Base-by-base conservation (phyloP, 2,113 vertebrate species). In the Anarhynchus alexandrinus region DNA sequence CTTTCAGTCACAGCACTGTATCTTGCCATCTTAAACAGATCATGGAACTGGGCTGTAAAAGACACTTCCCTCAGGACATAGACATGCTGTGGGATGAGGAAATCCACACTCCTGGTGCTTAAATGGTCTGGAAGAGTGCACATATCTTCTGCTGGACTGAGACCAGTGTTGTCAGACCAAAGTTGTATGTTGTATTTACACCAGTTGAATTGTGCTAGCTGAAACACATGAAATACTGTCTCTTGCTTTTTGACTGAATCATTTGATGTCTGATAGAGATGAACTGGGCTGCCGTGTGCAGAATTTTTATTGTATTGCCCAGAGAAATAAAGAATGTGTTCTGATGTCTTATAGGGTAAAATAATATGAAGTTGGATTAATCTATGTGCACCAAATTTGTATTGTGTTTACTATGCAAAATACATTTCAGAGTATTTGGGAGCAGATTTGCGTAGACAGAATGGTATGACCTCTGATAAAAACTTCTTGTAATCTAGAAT, bases 251-350 rank as follows among this genome's bases (percentile, higher is more conserved):
- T 79, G 15, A 61, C 34, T 38, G 40, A 79, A 58, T 49, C 40
- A 19, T 17, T n/a, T 81, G 40, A 54, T 11, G 4, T 79, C 32
- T 29, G 27, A 16, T 34, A 61, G 61, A 78, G 38, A 26, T 26
- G 12, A 72, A 70, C 5, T 0, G 0, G 22, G 25, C 30, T 80
- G 27, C 34, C 0, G 0, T 34, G 26, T 72, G 34, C 34, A 88
- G 42, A 82, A 62, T 90, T 76, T 65, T 88, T 18, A 27, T 64
- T 79, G 17, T 38, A 47, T 47, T 91, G 11, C 47, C 27, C 43
- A 62, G 22, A 8, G 12, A 79, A 94, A 91, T 52, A 82, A 49
- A 69, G 12, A 85, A 52, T 0, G 1, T 61, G 10, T 49, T 95
- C 90, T 88, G 25, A 58, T 77, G 7, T 66, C 29, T 81, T 59